phyloP scores from a whole-genome alignment of 2,113 vertebrate species.

The Ploceus nigricollis region DNA sequence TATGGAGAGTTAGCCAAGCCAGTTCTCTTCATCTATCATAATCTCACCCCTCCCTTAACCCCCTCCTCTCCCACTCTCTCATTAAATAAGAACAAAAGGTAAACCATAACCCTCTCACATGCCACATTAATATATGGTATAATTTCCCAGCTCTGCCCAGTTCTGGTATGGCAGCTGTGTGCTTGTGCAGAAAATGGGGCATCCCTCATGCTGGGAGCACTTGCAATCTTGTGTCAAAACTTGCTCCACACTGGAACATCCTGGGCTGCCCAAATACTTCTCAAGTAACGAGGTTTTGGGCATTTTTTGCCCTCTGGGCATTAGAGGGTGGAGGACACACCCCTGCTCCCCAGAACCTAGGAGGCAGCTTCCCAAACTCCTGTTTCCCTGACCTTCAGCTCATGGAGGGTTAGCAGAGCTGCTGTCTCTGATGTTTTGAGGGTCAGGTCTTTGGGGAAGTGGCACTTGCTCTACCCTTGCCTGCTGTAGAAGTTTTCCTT shows the following conservation, averaged over 20 bases:
- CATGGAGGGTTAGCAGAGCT: neutral
- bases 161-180: slow-evolving; percentile 11
- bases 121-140: slow-evolving; percentile 19
- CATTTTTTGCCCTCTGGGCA: neutral
- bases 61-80: slow-evolving; percentile 36
- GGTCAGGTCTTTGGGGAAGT: neutral
- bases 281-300: neutral
- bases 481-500: neutral
- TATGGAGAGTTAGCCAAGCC: slow-evolving; percentile 70
- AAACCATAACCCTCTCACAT: slow-evolving; percentile 48
- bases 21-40: slow-evolving; percentile 63
- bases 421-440: neutral
- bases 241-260: neutral
- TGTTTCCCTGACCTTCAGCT: neutral
- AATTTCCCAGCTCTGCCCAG: slow-evolving; percentile 54
- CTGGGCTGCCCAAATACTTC: neutral
- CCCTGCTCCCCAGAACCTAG: neutral
- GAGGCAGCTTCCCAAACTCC: neutral
- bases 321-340: neutral
- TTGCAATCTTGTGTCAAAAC: neutral
- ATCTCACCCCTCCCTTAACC: slow-evolving; percentile 58
- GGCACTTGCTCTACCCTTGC: neutral
- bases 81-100: slow-evolving; percentile 71
- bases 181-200: neutral
- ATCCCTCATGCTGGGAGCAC: neutral